These are phyloP conservation scores for Onychostruthus taczanowskii DNA, from an alignment of 2,113 vertebrate species.

Conservation along the genomic window DNA sequence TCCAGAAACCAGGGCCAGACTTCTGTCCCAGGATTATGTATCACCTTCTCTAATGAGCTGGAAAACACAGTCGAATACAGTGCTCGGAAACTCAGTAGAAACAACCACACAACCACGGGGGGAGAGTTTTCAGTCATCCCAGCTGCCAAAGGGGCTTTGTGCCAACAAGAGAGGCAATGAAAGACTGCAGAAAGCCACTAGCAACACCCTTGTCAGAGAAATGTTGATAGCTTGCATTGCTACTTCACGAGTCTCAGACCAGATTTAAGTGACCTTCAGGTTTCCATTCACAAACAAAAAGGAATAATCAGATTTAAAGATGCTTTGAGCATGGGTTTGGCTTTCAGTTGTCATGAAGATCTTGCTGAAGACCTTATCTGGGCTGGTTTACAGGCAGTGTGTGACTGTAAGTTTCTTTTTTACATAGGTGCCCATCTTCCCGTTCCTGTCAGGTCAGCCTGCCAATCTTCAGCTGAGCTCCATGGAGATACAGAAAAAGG, in stretches of 20 bases:
- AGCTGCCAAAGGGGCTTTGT: background rate
- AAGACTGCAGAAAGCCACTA: background rate
- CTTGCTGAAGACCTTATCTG: background rate
- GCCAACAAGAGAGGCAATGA: background rate
- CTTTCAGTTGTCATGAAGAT: background rate
- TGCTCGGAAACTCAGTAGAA: rapidly evolving
- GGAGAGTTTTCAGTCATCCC: background rate
- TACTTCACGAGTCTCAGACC: background rate
- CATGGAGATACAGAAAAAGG: background rate
- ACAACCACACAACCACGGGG: background rate
- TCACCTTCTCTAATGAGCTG: background rate
- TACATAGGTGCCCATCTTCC: background rate
- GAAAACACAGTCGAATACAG: background rate
- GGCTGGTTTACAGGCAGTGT: background rate
- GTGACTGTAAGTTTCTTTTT: background rate
- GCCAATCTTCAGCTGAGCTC: background rate
- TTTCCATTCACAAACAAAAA: background rate
- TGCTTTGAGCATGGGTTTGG: background rate
- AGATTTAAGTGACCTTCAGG: background rate
- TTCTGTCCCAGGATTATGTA: background rate
- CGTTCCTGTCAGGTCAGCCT: background rate
- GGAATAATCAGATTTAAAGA: background rate
- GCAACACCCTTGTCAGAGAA: background rate
- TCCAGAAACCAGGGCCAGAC: background rate
- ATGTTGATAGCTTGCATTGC: background rate